Evolutionary conservation across 2,113 vertebrate genomes (phyloP).

Genomic region (Gymnocephalus cernua): DNA sequence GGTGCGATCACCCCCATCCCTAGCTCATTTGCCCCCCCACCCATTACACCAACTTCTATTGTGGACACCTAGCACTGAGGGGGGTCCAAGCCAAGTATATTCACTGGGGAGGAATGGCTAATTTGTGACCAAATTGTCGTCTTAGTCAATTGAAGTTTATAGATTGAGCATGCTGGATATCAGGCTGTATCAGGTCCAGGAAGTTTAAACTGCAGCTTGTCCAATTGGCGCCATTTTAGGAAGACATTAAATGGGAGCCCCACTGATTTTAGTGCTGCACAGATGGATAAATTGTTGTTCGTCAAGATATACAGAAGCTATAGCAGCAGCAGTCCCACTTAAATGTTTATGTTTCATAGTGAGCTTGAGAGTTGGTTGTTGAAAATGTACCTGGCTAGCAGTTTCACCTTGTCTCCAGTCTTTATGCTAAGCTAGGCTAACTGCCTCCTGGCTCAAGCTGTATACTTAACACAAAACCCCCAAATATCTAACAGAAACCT

Average conservation of each 20-base stretch:
- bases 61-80: constrained; percentile 25
- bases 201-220: neutral
- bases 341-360: too few species aligned
- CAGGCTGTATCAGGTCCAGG: neutral
- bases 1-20: constrained; percentile 20
- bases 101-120: neutral
- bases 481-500: too few species aligned
- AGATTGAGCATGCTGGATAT: neutral
- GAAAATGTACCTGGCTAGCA: too few species aligned
- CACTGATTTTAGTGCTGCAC: neutral
- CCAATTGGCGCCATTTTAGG: neutral
- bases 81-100: neutral
- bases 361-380: too few species aligned
- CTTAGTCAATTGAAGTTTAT: neutral
- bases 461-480: too few species aligned
- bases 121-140: constrained; percentile 10
- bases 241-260: neutral
- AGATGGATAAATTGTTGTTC: neutral
- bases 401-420: too few species aligned
- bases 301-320: too few species aligned
- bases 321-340: neutral
- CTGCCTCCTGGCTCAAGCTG: too few species aligned
- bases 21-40: constrained; percentile 12
- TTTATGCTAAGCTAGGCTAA: too few species aligned
- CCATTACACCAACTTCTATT: constrained; percentile 1